These are phyloP conservation scores for Sebastes ruberrimus DNA, from an alignment of 2,797 vertebrate species.

Conservation along the genomic window DNA sequence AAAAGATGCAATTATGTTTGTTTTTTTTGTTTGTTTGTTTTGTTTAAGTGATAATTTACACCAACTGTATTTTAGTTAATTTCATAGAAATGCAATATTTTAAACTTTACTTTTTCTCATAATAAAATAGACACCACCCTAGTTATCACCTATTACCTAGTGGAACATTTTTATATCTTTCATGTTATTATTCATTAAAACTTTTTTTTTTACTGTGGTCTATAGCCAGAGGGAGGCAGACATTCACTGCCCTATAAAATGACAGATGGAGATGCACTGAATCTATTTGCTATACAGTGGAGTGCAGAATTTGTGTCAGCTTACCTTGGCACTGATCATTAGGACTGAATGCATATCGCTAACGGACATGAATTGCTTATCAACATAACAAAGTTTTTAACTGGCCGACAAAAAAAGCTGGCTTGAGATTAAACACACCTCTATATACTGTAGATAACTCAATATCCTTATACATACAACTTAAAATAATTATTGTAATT, in stretches of 20 bases:
- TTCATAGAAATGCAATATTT: background rate
- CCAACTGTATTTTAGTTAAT: background rate
- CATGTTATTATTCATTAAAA: background rate
- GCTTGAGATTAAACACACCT: background rate
- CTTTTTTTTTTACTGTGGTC: too few relatives aligned
- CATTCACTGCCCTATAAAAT: background rate
- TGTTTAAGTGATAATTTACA: background rate
- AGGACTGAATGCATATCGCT: background rate
- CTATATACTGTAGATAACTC: background rate
- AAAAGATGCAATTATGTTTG: too few relatives aligned
- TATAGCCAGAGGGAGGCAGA: background rate
- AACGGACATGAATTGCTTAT: background rate
- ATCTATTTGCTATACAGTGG: background rate
- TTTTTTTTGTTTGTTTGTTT: background rate
- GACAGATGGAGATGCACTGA: background rate
- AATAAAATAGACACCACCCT: background rate
- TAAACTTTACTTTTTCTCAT: background rate
- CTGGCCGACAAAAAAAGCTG: background rate
- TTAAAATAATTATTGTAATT: background rate
- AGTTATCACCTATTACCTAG: too few relatives aligned
- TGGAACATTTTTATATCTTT: background rate
- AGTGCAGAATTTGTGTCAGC: background rate
- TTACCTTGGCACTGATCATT: background rate
- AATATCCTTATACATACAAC: background rate
- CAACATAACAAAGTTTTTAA: background rate